phyloP scores from a whole-genome alignment of 2,888 invertebrate genomes.

The Eurytoma californica region DNA sequence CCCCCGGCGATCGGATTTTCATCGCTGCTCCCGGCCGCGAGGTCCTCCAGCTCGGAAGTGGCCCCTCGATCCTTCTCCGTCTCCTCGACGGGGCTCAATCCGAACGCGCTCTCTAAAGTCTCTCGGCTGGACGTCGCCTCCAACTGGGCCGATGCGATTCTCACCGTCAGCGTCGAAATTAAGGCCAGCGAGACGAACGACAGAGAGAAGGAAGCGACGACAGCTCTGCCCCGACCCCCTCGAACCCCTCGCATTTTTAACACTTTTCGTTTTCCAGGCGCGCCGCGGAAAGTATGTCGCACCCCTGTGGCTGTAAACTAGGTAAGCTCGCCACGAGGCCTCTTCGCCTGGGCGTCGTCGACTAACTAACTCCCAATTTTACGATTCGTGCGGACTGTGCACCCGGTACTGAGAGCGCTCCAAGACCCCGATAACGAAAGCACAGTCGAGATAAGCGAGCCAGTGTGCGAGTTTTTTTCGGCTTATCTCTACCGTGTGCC shows the following conservation, averaged over 20 bases:
- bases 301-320: too few relatives aligned
- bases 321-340: too few relatives aligned
- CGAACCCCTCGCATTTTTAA: constrained; percentile 5
- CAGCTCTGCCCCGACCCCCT: neutral
- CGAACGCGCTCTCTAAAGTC: constrained; percentile 65
- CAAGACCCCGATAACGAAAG: too few relatives aligned
- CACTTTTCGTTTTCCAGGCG: neutral
- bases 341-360: too few relatives aligned
- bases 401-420: too few relatives aligned
- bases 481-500: too few relatives aligned
- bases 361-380: too few relatives aligned
- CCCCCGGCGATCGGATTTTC: neutral
- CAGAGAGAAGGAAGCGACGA: constrained; percentile 10
- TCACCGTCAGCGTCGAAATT: too few relatives aligned
- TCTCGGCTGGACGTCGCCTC: constrained; percentile 15
- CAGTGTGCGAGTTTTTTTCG: too few relatives aligned
- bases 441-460: too few relatives aligned
- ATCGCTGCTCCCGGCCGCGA: constrained; percentile 47
- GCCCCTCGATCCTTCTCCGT: neutral
- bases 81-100: constrained; percentile 51
- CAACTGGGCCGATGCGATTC: too few relatives aligned
- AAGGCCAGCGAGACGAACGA: neutral
- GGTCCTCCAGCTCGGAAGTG: constrained; percentile 61
- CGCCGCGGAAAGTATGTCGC: neutral
- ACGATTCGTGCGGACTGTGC: too few relatives aligned